Evolutionary conservation across 2,113 vertebrate species (phyloP).

Genomic region (Zosterops japonicus): DNA sequence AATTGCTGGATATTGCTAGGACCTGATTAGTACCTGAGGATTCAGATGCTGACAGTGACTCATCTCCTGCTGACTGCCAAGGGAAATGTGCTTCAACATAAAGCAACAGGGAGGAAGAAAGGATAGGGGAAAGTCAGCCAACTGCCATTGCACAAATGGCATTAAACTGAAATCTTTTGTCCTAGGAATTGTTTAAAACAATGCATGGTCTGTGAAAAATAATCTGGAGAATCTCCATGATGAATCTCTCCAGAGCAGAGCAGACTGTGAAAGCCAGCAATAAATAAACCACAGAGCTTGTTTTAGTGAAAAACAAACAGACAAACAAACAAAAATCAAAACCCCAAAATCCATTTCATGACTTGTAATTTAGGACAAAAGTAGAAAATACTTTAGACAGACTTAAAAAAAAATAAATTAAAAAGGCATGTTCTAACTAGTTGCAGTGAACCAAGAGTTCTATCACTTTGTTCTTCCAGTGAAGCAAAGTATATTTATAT

Average conservation of each 20-base stretch:
- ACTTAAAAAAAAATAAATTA: neutral
- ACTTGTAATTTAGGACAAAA: neutral
- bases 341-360: neutral
- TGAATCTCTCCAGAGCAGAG: neutral
- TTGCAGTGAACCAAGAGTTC: neutral
- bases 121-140: neutral
- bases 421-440: neutral
- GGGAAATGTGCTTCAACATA: slow-evolving; percentile 1
- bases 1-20: neutral
- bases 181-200: slow-evolving; percentile 11
- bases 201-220: slow-evolving; percentile 2
- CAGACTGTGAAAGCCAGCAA: neutral
- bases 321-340: neutral
- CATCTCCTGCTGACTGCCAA: neutral
- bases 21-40: neutral
- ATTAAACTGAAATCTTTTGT: neutral
- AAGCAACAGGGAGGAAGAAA: slow-evolving; percentile 22
- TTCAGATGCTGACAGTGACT: neutral
- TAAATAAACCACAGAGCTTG: neutral
- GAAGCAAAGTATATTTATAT: neutral
- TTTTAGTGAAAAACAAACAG: neutral
- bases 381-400: neutral
- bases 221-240: neutral
- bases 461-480: neutral
- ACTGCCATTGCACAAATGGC: neutral